Conservation (phyloP, 2,797 vertebrate genomes). For the Lemur catta region DNA sequence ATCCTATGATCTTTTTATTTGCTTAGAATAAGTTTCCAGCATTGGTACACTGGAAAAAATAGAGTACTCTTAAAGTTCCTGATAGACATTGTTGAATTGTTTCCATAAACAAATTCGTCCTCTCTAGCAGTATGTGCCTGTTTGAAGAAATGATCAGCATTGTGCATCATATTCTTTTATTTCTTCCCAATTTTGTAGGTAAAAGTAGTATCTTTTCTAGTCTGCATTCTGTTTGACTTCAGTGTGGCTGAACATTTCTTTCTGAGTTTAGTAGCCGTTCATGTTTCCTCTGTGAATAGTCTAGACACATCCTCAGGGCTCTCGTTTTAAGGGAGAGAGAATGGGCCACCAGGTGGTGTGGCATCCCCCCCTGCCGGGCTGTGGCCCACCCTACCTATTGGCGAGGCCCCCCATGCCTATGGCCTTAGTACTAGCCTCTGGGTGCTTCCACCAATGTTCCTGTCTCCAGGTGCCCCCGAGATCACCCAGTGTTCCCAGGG, state of each 20-base stretch:
- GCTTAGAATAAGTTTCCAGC: not conserved
- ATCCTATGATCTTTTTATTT: not conserved
- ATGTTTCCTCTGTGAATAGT: not conserved
- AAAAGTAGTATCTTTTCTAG: not conserved
- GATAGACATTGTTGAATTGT: not conserved
- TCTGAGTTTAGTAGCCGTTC: not conserved
- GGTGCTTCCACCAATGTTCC: not conserved
- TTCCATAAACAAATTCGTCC: not conserved
- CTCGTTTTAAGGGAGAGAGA: not conserved
- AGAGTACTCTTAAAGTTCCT: not conserved
- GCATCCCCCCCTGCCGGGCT: not conserved
- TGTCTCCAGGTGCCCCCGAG: not conserved
- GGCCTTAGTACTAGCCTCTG: not conserved
- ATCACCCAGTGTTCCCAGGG: not conserved
- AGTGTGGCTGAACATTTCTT: not conserved
- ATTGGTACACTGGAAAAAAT: not conserved
- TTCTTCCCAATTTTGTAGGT: not conserved
- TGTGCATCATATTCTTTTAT: not conserved
- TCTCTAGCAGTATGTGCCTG: not conserved
- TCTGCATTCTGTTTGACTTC: not conserved
- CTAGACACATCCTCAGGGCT: not conserved
- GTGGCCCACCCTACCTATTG: not conserved
- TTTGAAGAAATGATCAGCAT: no score
- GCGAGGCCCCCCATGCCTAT: accelerated
- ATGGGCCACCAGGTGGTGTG: accelerated